Evolutionary conservation across 2,888 invertebrate genomes (phyloP).

Genomic region (Parnassius glacialis): DNA sequence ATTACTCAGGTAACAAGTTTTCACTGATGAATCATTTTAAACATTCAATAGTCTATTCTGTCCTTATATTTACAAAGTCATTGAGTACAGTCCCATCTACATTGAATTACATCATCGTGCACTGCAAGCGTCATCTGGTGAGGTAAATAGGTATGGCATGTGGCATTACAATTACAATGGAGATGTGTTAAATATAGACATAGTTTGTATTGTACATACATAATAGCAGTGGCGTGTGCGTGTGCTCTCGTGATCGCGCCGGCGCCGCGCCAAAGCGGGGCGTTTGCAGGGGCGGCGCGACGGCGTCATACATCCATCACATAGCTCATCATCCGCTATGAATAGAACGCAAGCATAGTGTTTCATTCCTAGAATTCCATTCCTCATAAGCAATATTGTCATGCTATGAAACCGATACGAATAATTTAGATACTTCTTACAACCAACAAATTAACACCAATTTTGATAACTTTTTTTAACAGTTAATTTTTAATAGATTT

Average conservation of each 20-base stretch:
- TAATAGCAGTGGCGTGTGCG: conserved; percentile 35
- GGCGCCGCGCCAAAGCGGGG: conserved; percentile 51
- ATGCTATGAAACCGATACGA: conserved; percentile 35
- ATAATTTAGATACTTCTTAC: neutral
- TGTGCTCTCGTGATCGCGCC: conserved; percentile 53
- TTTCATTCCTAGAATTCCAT: conserved; percentile 70
- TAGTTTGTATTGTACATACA: conserved; percentile 23
- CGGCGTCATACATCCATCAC: conserved; percentile 75
- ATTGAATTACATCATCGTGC: conserved; percentile 58
- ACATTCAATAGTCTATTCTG: conserved; percentile 16
- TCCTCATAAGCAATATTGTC: conserved; percentile 60
- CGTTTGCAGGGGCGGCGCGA: conserved; percentile 53
- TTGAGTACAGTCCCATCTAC: conserved; percentile 44
- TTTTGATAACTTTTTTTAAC: too few species aligned
- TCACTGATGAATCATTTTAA: conserved; percentile 26
- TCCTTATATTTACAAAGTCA: conserved; percentile 36
- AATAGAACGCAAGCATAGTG: conserved; percentile 66
- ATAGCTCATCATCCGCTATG: conserved; percentile 68
- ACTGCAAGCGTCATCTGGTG: conserved; percentile 50
- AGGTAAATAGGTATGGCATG: conserved; percentile 44
- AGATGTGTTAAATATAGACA: conserved; percentile 39
- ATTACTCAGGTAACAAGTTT: neutral
- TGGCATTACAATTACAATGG: conserved; percentile 49
- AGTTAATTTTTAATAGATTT: too few species aligned
- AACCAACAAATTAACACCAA: too few species aligned